phyloP scores from a whole-genome alignment of 1,140 invertebrate genomes.

The Nylanderia fulva region DNA sequence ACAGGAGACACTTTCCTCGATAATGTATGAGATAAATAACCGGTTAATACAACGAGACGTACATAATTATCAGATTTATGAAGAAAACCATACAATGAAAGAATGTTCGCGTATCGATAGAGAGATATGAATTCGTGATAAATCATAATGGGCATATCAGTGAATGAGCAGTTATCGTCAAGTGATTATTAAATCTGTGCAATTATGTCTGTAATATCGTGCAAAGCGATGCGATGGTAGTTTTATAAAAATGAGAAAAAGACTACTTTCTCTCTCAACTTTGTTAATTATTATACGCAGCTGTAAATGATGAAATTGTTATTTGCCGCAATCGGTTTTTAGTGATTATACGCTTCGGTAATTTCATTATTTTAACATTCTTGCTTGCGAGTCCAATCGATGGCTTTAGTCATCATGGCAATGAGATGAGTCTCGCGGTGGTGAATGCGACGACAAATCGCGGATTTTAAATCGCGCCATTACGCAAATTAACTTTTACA shows the following conservation, averaged over 20 bases:
- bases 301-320: slow-evolving; percentile 18
- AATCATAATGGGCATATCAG: neutral
- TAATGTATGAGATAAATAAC: slow-evolving; percentile 25
- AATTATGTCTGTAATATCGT: neutral
- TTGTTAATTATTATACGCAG: neutral
- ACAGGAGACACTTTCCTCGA: slow-evolving; percentile 31
- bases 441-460: neutral
- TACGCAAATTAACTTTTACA: slow-evolving; percentile 74
- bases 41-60: neutral
- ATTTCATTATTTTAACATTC: slow-evolving; percentile 28
- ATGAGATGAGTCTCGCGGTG: neutral
- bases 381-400: neutral
- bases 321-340: neutral
- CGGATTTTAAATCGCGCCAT: slow-evolving; percentile 67
- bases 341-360: slow-evolving; percentile 6
- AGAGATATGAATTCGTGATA: slow-evolving; percentile 19
- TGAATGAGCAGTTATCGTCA: neutral
- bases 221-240: neutral
- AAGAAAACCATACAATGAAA: neutral
- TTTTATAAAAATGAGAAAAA: neutral
- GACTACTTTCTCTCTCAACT: neutral
- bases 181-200: slow-evolving; percentile 1
- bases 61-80: neutral
- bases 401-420: neutral
- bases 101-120: neutral